These are phyloP conservation scores for Pantala flavescens DNA, from an alignment of 1,140 invertebrate species.

Conservation along the genomic window DNA sequence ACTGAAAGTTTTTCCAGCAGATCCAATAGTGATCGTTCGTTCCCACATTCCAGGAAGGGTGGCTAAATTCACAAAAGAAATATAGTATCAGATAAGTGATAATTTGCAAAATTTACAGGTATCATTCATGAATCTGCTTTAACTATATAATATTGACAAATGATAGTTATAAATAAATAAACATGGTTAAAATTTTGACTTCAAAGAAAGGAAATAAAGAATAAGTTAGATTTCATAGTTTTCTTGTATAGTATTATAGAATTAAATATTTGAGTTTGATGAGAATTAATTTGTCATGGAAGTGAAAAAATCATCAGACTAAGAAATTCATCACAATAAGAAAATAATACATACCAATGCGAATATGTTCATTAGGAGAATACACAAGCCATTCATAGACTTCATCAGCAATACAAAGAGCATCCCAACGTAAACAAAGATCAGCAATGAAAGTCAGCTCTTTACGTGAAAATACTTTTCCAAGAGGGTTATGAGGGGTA, in stretches of 20 bases:
- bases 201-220: no score
- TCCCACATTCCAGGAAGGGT: constrained; percentile 96
- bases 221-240: no score
- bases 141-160: no score
- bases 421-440: constrained; percentile 87
- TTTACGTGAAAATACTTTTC: constrained; percentile 70
- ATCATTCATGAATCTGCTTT: no score
- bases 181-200: no score
- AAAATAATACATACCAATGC: constrained; percentile 57
- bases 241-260: no score
- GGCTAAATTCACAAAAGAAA: constrained; percentile 42
- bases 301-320: neutral
- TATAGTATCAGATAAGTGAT: constrained; percentile 13
- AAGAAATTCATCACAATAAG: no score
- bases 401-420: constrained; percentile 87
- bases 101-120: no score
- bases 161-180: no score
- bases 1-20: constrained; percentile 95
- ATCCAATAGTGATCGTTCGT: constrained; percentile 92
- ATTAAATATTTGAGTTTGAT: no score
- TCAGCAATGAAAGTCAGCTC: constrained; percentile 70
- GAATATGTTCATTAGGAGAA: constrained; percentile 71
- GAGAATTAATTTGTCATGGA: neutral
- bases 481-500: constrained; percentile 91
- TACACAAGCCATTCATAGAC: constrained; percentile 98